Evolutionary conservation across 2,113 vertebrate genomes (phyloP).

Genomic region (Bucco capensis): DNA sequence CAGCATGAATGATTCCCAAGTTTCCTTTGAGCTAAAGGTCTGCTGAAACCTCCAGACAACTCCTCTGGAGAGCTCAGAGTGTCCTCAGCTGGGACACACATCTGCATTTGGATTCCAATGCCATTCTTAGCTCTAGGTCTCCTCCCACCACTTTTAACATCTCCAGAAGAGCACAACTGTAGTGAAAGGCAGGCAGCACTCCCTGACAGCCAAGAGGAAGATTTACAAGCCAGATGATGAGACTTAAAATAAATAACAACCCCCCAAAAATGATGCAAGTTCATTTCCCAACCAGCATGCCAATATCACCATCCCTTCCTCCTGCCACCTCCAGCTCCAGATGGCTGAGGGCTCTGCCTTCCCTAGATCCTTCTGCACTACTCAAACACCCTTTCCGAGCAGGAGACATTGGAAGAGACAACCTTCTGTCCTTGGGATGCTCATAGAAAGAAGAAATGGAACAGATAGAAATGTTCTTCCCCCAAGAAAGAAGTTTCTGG

Average conservation of each 20-base stretch:
- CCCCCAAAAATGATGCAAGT: neutral
- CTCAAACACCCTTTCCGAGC: neutral
- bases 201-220: neutral
- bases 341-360: neutral
- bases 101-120: neutral
- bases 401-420: no score
- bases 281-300: neutral
- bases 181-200: neutral
- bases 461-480: neutral
- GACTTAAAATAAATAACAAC: neutral
- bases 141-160: neutral
- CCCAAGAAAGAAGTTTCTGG: neutral
- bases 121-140: neutral
- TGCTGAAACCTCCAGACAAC: neutral
- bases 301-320: neutral
- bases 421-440: no score
- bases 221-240: slow-evolving; percentile 50
- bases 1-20: neutral
- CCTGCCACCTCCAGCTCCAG: neutral
- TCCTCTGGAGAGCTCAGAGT: neutral
- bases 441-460: neutral
- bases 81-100: neutral
- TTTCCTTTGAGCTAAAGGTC: neutral
- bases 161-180: neutral
- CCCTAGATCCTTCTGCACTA: neutral